These are phyloP conservation scores for Corythucha ciliata DNA, from an alignment of 2,888 invertebrate species.

Conservation along the genomic window DNA sequence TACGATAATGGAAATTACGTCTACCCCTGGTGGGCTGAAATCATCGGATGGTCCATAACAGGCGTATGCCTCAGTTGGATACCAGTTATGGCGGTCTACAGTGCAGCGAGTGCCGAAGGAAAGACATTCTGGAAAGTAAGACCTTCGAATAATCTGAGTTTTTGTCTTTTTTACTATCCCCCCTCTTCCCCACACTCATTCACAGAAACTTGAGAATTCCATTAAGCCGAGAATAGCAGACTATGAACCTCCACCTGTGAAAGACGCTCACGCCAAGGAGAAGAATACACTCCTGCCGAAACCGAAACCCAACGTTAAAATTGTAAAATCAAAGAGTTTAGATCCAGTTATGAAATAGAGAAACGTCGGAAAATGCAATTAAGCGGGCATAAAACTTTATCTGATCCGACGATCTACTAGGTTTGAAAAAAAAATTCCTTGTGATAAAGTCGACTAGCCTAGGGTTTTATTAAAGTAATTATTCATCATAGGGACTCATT, in stretches of 20 bases:
- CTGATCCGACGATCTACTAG: too few relatives aligned
- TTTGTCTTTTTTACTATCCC: not conserved
- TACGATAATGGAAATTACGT: constrained; percentile 68
- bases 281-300: constrained; percentile 24
- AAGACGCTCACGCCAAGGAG: constrained; percentile 22
- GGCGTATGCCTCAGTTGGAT: constrained; percentile 75
- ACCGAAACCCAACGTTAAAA: not conserved
- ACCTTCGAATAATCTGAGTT: not conserved
- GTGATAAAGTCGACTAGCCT: too few relatives aligned
- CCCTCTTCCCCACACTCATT: not conserved
- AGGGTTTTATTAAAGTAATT: too few relatives aligned
- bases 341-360: too few relatives aligned
- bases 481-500: too few relatives aligned
- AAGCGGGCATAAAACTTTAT: too few relatives aligned
- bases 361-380: too few relatives aligned
- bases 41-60: constrained; percentile 77
- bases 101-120: constrained; percentile 61
- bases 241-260: constrained; percentile 21
- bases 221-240: constrained; percentile 59
- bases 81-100: constrained; percentile 68
- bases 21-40: constrained; percentile 79
- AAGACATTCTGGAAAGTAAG: constrained; percentile 60
- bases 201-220: constrained; percentile 65
- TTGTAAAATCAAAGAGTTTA: constrained; percentile 26
- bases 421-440: too few relatives aligned